A percentile compares a stretch with the other conserved stretches of the same genome.
phyloP scores from a whole-genome alignment of 1,140 invertebrate genomes.

The Aphaenogaster rudis region DNA sequence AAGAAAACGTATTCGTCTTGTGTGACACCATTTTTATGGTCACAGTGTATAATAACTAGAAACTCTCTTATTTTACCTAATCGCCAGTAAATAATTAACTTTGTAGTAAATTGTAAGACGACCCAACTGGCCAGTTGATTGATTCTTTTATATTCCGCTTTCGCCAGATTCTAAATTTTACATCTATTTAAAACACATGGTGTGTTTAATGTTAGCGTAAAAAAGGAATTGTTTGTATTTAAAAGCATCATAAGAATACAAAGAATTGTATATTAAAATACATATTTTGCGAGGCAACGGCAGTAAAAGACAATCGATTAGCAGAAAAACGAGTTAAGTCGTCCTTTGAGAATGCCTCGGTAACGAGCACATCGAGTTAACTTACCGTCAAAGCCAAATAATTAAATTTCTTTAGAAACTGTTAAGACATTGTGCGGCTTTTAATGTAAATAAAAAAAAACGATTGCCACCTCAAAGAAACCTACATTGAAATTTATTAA shows the following conservation, averaged over 20 bases:
- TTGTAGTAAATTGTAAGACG: no score
- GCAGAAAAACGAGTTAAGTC: slow-evolving; percentile 16
- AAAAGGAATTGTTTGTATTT: neutral
- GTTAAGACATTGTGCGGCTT: neutral
- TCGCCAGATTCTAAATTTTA: neutral
- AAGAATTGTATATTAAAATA: neutral
- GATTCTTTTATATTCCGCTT: neutral
- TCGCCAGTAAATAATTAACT: no score
- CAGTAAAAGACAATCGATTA: slow-evolving; percentile 28
- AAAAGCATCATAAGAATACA: neutral
- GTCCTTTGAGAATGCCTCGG: slow-evolving; percentile 19
- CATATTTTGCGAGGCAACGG: neutral
- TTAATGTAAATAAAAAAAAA: neutral
- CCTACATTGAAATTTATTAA: slow-evolving; percentile 4
- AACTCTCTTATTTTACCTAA: no score
- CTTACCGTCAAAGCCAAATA: slow-evolving; percentile 41
- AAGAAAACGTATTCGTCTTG: no score
- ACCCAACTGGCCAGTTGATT: neutral
- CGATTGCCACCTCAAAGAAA: neutral
- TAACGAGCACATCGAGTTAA: slow-evolving; percentile 35
- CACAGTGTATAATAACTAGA: no score
- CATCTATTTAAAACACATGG: neutral
- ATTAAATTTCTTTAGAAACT: slow-evolving; percentile 36
- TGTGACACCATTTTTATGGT: no score
- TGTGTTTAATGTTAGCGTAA: neutral